Conservation (phyloP, 2,888 invertebrate species). For the Urechis unicinctus region DNA sequence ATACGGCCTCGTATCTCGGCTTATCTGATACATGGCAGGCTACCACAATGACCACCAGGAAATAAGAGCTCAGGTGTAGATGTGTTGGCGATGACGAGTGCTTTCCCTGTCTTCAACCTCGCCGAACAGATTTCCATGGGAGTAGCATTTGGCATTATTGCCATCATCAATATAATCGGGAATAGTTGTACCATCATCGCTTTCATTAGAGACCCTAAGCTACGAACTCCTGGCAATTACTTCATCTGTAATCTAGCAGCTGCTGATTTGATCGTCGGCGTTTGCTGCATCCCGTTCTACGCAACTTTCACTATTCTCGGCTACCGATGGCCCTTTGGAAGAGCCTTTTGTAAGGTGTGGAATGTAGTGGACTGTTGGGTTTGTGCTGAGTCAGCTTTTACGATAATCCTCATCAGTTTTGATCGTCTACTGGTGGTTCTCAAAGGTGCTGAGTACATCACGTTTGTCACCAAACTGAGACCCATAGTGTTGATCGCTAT, state of each 20-base stretch:
- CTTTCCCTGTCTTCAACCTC: no score
- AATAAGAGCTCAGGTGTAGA: no score
- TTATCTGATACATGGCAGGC: no score
- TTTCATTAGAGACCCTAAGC: conserved; percentile 22
- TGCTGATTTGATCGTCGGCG: conserved; percentile 24
- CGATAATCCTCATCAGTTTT: conserved; percentile 27
- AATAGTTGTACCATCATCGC: conserved; percentile 27
- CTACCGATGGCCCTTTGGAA: conserved; percentile 27
- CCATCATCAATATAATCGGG: conserved; percentile 21
- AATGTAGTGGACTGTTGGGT: conserved; percentile 25
- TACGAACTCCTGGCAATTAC: conserved; percentile 25
- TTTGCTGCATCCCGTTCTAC: conserved; percentile 28
- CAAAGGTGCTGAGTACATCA: conserved; percentile 21
- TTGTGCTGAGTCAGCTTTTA: conserved; percentile 25
- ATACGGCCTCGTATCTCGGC: no score
- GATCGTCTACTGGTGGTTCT: conserved; percentile 25
- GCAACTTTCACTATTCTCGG: conserved; percentile 23
- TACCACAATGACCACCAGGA: no score
- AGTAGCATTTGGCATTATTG: no score
- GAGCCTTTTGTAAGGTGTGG: conserved; percentile 28
- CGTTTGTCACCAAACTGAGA: conserved; percentile 18
- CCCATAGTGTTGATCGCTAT: conserved; percentile 19
- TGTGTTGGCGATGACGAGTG: no score
- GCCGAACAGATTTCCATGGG: no score
- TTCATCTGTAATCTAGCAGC: conserved; percentile 28